Evolutionary conservation across 2,113 vertebrate genomes (phyloP), one percentile per base, ranked within the genome.

Genomic region (Colinus virginianus): DNA sequence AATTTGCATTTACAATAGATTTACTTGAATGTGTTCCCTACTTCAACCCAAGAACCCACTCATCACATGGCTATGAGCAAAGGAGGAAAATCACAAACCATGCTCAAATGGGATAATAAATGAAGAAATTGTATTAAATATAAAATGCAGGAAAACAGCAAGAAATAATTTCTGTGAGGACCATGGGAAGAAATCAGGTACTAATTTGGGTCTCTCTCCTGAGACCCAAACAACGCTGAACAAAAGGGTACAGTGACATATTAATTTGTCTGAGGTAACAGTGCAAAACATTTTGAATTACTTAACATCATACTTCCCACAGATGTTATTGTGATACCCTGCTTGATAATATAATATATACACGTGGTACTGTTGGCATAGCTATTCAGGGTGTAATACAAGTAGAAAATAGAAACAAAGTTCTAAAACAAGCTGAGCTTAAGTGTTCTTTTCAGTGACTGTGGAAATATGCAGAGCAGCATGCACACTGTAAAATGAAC

Each of bases 371-470:
- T 75, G 69, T 76, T 88, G 40, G 68, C 85, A 88, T 4, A 78
- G 58, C 63, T 92, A 34, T 36, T 88, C 76, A 75, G 79, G 11
- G 15, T 75, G 46, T 10, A 85, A 86, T 36, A 58, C 38, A 80
- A 86, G 88, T 1, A 91, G 51, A 94, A 94, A 96, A 94, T 25
- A 91, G 85, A 90, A 94, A 67, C 61, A 48, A 64, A 64, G 58
- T 88, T 88, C 90, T 84, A 94, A 90, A 95, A 59, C 32, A 76
- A 94, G 87, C 62, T 58, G 30, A 68, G 72, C 64, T 90, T 88
- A 83, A 90, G 46, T 63, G 71, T 75, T 90, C 82, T 63, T 49
- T 91, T 78, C 83, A 81, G 58, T 22, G 61, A 46, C 56, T 80
- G 61, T 49, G 79, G 63, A 91, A 55, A 5, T 38, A 48, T 2